Percentiles rank a stretch among this genome's conserved stretches.
Conservation (phyloP, 2,113 vertebrate genomes). For the Budorcas taxicolor region DNA sequence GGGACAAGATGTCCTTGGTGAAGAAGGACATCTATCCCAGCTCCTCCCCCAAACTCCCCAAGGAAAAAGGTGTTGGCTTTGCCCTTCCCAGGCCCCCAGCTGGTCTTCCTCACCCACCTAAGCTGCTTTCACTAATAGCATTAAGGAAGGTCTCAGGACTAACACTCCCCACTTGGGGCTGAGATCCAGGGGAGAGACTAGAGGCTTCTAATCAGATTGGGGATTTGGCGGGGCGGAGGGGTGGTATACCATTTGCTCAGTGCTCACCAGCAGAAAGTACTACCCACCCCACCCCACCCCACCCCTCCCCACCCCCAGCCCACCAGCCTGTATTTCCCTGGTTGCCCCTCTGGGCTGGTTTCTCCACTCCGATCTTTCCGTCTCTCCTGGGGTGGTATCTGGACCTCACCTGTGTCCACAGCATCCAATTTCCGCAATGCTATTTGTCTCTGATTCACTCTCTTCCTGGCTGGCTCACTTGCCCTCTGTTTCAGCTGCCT, state of each 20-base stretch:
- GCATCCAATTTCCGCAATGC: not conserved
- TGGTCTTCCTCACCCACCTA: not conserved
- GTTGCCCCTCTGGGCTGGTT: not conserved
- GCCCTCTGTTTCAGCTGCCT: not conserved
- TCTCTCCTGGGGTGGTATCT: not conserved
- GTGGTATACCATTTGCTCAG: not conserved
- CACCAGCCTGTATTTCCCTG: not conserved
- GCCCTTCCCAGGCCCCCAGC: not conserved
- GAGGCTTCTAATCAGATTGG: slow-evolving; percentile 47
- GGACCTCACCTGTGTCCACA: not conserved
- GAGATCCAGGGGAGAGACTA: slow-evolving; percentile 46
- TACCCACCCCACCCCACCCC: not conserved
- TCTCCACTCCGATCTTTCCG: not conserved
- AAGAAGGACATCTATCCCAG: not conserved
- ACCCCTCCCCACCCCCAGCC: not conserved
- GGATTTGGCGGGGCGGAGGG: not conserved
- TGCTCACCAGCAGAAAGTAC: not conserved
- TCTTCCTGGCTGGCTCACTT: not conserved
- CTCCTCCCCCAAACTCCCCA: not conserved
- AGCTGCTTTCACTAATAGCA: slow-evolving; percentile 42
- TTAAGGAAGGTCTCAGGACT: not conserved
- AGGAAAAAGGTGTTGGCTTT: not conserved
- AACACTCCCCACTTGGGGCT: not conserved
- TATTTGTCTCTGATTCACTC: not conserved
- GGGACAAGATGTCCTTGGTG: not conserved